Evolutionary conservation across 2,888 invertebrate species (phyloP), one percentile per base, ranked within the genome.

Genomic region (Griposia aprilina): DNA sequence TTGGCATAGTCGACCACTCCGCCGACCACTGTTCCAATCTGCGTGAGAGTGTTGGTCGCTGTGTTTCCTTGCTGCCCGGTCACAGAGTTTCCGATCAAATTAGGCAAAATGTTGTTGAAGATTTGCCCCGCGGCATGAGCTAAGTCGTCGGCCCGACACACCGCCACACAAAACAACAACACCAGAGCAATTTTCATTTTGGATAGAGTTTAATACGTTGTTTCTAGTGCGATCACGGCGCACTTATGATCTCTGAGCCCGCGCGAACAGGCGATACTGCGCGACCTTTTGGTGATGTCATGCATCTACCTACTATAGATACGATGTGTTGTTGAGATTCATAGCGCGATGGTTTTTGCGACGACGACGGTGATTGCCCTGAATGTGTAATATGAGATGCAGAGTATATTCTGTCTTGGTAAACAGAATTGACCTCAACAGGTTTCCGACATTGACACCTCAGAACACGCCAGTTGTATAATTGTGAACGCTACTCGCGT

Each of bases 231-330:
- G 94, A 90, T 92, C 91, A 91, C 93, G 92, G 91, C 96, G 95
- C 94, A 96, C 96, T 96, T 95, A 94, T 96, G 96, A 95, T 94
- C 94, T 93, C 91, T 91, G 93, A 89, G 93, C 91, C 88, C 90
- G 93, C 89, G 87, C 86, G 90, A 86, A 80, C 87, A 85, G 87
- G 91, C 93, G 94, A 95, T 94, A 94, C 93, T 91, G 90, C 82
- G 81, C 93, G 96, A 96, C 96, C 96, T 96, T 92, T 93, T 92
- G 92, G 77, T 96, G 95, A 97, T 96, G 96, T 96, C 96, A 97
- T 90, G 90, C 86, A 90, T 89, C 86, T 90, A 87, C 89, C 86
- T 90, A 87, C 88, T 90, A 89, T 88, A 93, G 90, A 94, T 94
- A 94, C 90, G 90, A 90, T 87, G 90, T 93, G 93, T 93, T 93